Evolutionary conservation across 92 coral and sea anemone species (phyloP), one percentile per base, ranked within the genome.

Genomic region (Epizoanthus fatuus): DNA sequence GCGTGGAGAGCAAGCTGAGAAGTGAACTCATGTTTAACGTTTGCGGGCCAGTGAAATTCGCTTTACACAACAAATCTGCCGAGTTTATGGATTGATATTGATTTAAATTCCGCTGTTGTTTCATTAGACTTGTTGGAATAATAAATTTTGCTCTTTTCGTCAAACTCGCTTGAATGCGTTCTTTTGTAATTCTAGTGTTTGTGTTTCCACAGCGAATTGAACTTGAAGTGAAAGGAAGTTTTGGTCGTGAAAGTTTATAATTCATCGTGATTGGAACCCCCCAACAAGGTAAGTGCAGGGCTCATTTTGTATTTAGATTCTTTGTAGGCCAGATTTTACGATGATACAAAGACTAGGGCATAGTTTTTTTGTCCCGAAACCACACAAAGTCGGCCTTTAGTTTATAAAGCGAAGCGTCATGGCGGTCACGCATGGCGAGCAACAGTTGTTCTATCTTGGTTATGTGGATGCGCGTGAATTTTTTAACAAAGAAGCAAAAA

Each of bases 21-120:
- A 15, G 63, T 57, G 52, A 47, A 47, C 20, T 57, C 20, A 57
- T 57, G 63, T 57, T n/a, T n/a, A n/a, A n/a, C n/a, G n/a, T n/a
- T 57, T 57, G 63, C 63, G 63, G 63, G 63, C 63, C 63, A 57
- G 63, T 57, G 63, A 57, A 29, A 57, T 57, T 57, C 63, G 17
- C 63, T 57, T 57, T 6, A 57, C 63, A 14, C 17, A 57, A 3
- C 17, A 57, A 19, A 57, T 57, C 16, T 57, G 63, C 17, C 20
- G 63, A 57, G 22, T 57, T 57, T 57, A 57, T 14, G 22, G 63
- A 57, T 15, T 19, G 63, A 57, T 57, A 57, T 57, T 14, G 20
- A 5, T 15, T 57, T 1, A 57, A 57, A 57, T 57, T 3, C 63
- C 63, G 17, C 20, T 0, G 7, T 57, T 15, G 63, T 57, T 57